phyloP scores from a whole-genome alignment of 2,888 invertebrate genomes.

The Chymomyza fuscimana region DNA sequence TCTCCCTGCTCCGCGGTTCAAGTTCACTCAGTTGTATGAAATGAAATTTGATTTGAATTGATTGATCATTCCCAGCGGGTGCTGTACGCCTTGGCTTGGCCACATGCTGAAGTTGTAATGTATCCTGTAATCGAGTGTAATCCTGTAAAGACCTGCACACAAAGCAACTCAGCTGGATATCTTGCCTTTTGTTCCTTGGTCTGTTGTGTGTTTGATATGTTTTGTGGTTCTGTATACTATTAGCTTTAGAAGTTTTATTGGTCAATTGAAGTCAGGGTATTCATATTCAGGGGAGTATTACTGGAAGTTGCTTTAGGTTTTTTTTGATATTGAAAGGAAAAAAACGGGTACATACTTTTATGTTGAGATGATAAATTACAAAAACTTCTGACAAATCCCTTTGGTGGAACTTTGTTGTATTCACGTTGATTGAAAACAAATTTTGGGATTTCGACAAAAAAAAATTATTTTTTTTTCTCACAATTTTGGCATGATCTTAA shows the following conservation, averaged over 20 bases:
- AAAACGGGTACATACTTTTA: too few relatives aligned
- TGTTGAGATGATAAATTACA: too few relatives aligned
- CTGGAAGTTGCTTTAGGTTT: too few relatives aligned
- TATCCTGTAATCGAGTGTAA: constrained; percentile 75
- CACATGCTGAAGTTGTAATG: constrained; percentile 62
- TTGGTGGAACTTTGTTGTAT: neutral
- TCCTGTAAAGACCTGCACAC: constrained; percentile 74
- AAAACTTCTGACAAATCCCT: neutral
- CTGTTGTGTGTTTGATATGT: constrained; percentile 10
- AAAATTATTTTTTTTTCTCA: too few relatives aligned
- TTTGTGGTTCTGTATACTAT: constrained; percentile 29
- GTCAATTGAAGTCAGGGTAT: neutral
- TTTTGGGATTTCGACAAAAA: too few relatives aligned
- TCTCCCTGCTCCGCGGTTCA: constrained; percentile 26
- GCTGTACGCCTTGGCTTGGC: constrained; percentile 30
- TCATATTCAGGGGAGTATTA: neutral
- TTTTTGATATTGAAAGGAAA: too few relatives aligned
- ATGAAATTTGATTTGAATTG: constrained; percentile 75
- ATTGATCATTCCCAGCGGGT: constrained; percentile 80
- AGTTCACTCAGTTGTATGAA: constrained; percentile 51
- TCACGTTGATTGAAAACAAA: too few relatives aligned
- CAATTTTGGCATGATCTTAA: too few relatives aligned
- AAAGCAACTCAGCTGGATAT: constrained; percentile 73
- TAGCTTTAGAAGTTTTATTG: constrained; percentile 28
- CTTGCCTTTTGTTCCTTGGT: constrained; percentile 47